Conservation (phyloP, 2,113 vertebrate species). For the Pleuronectes platessa region DNA sequence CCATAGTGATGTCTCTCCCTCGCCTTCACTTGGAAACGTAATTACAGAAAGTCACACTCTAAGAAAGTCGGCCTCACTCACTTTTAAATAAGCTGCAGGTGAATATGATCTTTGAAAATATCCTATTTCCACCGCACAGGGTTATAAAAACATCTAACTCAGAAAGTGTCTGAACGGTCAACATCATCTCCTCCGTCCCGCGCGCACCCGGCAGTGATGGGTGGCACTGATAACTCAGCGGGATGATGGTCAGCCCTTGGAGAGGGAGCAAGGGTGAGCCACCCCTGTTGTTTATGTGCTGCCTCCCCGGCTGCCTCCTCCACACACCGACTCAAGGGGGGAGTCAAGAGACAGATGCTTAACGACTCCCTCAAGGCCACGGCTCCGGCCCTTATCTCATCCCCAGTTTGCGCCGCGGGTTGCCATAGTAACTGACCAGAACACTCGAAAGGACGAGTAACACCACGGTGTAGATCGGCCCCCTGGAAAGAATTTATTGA, state of each 20-base stretch:
- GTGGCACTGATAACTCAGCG: conserved; percentile 66
- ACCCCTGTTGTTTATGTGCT: conserved; percentile 78
- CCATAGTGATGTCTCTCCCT: conserved; percentile 36
- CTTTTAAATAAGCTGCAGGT: not conserved
- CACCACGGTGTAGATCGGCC: conserved; percentile 65
- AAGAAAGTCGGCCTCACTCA: not conserved
- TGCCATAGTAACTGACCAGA: conserved; percentile 83
- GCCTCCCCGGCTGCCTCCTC: conserved; percentile 65
- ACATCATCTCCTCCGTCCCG: conserved; percentile 29
- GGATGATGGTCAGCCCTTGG: conserved; percentile 74
- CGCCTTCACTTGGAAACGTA: conserved; percentile 30
- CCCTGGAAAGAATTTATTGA: conserved; percentile 66
- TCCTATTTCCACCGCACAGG: not conserved
- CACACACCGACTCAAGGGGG: conserved; percentile 68
- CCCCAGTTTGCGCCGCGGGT: conserved; percentile 80
- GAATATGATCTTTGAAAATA: not conserved
- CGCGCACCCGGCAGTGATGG: conserved; percentile 55
- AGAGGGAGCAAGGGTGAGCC: conserved; percentile 68
- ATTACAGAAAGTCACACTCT: conserved; percentile 27
- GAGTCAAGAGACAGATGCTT: conserved; percentile 84
- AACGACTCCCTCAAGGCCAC: conserved; percentile 82
- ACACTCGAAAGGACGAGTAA: conserved; percentile 75
- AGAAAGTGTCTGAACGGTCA: conserved; percentile 17
- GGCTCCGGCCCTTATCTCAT: conserved; percentile 82
- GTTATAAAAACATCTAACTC: not conserved